A percentile compares a stretch with the other conserved stretches of the same genome.
These are phyloP conservation scores for Prunella himalayana DNA, from an alignment of 2,113 vertebrate species.

Conservation along the genomic window DNA sequence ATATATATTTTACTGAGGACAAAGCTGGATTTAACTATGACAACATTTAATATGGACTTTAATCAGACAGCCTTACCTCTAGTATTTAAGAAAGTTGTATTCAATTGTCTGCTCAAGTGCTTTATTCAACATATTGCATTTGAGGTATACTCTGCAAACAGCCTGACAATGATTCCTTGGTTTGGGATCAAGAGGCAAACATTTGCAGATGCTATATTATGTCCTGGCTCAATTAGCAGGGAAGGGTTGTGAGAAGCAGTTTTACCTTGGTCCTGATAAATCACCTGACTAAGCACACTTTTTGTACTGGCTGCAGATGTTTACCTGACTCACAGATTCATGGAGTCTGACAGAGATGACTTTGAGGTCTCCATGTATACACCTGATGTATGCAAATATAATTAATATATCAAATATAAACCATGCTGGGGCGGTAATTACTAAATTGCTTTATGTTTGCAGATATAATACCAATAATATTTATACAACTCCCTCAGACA, in stretches of 20 bases:
- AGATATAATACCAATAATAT: not conserved
- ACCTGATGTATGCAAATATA: not conserved
- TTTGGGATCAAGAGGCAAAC: constrained; percentile 11
- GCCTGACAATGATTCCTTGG: not conserved
- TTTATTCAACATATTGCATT: not conserved
- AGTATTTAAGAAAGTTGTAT: not conserved
- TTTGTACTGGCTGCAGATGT: constrained; percentile 6
- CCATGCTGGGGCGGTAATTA: not conserved
- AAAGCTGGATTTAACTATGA: not conserved
- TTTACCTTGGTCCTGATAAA: not conserved
- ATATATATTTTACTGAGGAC: not conserved
- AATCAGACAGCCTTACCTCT: not conserved
- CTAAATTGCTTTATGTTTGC: not conserved
- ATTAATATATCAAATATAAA: constrained; percentile 4
- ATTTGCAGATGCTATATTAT: constrained; percentile 11
- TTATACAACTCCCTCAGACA: not conserved
- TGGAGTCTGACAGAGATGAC: constrained; percentile 26
- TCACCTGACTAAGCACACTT: not conserved
- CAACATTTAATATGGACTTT: not conserved
- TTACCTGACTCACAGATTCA: constrained; percentile 5
- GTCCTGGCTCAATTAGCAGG: not conserved
- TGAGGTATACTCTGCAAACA: not conserved
- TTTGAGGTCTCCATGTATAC: not conserved
- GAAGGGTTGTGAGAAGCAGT: not conserved
- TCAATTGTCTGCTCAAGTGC: not conserved